A percentile compares a stretch with the other conserved stretches of the same genome.
Evolutionary conservation across 2,888 invertebrate species (phyloP).

Genomic region (Ectemnius cavifrons): DNA sequence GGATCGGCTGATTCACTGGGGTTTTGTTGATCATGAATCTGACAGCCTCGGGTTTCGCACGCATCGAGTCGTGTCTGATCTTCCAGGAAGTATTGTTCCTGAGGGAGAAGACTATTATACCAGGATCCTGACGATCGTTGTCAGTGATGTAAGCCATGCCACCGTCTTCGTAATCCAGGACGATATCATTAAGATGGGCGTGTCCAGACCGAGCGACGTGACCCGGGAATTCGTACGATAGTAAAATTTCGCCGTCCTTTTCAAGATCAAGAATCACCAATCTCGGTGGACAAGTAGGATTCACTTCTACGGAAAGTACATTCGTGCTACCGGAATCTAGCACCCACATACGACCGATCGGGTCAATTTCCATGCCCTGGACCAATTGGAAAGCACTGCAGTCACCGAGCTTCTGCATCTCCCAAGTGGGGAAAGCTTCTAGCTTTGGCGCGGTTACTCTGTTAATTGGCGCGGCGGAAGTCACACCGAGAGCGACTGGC

Average conservation of each 20-base stretch:
- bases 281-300: slow-evolving; percentile 83
- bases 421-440: slow-evolving; percentile 86
- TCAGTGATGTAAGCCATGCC: slow-evolving; percentile 87
- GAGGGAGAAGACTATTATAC: slow-evolving; percentile 85
- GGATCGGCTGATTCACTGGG: slow-evolving; percentile 80
- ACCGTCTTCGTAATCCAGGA: slow-evolving; percentile 84
- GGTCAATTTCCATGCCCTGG: slow-evolving; percentile 87
- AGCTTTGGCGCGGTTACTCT: slow-evolving; percentile 82
- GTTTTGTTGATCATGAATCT: slow-evolving; percentile 83
- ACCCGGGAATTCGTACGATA: slow-evolving; percentile 82
- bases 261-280: slow-evolving; percentile 84
- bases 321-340: slow-evolving; percentile 82
- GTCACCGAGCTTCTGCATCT: slow-evolving; percentile 83
- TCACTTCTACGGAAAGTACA: slow-evolving; percentile 79
- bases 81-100: slow-evolving; percentile 85
- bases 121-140: slow-evolving; percentile 84
- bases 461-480: slow-evolving; percentile 76
- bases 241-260: slow-evolving; percentile 78
- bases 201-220: slow-evolving; percentile 81
- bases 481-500: slow-evolving; percentile 84
- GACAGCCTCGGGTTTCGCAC: slow-evolving; percentile 81
- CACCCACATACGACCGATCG: slow-evolving; percentile 82
- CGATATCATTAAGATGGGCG: slow-evolving; percentile 86
- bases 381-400: slow-evolving; percentile 86
- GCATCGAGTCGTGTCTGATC: slow-evolving; percentile 84